These are phyloP conservation scores for Ochlodes sylvanus DNA, from an alignment of 2,888 invertebrate genomes.

Conservation along the genomic window DNA sequence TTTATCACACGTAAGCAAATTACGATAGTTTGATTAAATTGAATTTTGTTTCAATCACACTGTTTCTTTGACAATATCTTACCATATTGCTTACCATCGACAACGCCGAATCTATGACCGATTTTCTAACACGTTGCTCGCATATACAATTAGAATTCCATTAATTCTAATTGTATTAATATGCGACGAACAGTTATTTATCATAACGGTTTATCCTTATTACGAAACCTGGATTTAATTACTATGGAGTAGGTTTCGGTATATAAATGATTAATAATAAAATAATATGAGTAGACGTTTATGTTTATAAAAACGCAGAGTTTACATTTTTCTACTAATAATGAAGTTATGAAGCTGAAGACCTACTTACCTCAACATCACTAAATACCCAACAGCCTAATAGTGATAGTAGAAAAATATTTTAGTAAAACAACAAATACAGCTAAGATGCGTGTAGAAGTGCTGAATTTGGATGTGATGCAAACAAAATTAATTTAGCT, in stretches of 20 bases:
- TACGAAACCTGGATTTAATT: slow-evolving; percentile 8
- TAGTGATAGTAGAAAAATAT: not conserved
- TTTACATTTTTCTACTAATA: no score
- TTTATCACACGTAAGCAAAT: no score
- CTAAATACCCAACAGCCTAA: no score
- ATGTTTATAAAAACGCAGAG: no score
- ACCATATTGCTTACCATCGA: no score
- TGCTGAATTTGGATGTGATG: not conserved
- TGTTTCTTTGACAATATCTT: no score
- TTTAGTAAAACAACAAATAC: not conserved
- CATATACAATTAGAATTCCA: slow-evolving; percentile 2
- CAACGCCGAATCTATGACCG: not conserved
- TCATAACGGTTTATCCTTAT: not conserved
- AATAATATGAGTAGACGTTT: no score
- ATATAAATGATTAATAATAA: no score
- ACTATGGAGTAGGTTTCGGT: not conserved
- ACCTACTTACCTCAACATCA: no score
- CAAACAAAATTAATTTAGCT: not conserved
- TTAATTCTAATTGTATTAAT: not conserved
- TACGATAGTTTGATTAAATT: no score
- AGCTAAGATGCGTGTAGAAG: not conserved
- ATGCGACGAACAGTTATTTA: not conserved
- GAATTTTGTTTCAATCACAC: no score
- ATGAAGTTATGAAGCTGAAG: no score
- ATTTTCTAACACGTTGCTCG: not conserved